Evolutionary conservation across 2,888 invertebrate species (phyloP).

Genomic region (Scaptomyza polygonia): DNA sequence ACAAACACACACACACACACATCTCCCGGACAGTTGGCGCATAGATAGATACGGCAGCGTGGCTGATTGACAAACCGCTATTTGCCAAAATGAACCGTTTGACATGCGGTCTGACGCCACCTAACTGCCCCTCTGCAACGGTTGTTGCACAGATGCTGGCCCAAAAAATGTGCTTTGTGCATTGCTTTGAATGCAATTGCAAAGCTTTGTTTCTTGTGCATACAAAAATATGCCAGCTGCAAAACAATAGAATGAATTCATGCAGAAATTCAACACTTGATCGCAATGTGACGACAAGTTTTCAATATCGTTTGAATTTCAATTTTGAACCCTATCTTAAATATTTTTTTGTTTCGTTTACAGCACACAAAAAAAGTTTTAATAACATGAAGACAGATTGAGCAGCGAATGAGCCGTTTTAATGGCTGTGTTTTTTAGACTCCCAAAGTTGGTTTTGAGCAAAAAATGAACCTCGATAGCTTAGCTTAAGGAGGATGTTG

Average conservation of each 20-base stretch:
- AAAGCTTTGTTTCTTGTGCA: conserved; percentile 19
- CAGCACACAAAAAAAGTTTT: too few species aligned
- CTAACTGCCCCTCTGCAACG: not conserved
- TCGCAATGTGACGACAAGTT: not conserved
- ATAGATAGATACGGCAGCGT: conserved; percentile 19
- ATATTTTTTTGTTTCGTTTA: not conserved
- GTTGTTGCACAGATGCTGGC: conserved; percentile 6
- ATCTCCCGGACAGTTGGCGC: conserved; percentile 33
- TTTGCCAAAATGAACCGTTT: conserved; percentile 75
- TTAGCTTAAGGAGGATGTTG: not conserved
- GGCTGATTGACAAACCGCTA: conserved; percentile 75
- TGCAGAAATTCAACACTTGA: not conserved
- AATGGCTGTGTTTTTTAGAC: not conserved
- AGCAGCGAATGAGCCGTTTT: conserved; percentile 5
- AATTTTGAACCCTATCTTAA: not conserved
- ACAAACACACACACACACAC: too few species aligned
- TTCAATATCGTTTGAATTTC: not conserved
- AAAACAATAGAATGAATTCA: not conserved
- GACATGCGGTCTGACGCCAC: conserved; percentile 53
- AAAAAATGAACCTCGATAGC: not conserved
- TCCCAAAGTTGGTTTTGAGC: not conserved
- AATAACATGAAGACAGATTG: conserved; percentile 8
- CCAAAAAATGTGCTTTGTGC: conserved; percentile 32
- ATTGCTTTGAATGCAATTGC: conserved; percentile 41
- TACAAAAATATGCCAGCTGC: not conserved